Evolutionary conservation across 2,113 vertebrate genomes (phyloP), one percentile per base, ranked within the genome.

Genomic region (Tragelaphus buxtoni): DNA sequence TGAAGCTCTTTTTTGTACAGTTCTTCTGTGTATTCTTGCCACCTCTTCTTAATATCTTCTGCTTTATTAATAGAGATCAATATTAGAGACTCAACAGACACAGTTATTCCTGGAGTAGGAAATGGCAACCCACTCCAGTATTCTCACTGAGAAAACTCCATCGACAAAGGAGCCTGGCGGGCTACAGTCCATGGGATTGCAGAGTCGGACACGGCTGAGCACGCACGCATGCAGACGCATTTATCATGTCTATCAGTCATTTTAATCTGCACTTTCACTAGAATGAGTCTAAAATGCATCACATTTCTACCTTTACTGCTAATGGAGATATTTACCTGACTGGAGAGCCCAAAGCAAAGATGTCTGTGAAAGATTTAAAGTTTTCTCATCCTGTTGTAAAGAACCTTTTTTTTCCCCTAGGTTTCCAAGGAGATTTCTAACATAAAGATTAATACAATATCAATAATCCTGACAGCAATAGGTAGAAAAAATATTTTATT

Each of bases 221-320:
- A 35, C 2, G 9, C 17, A 35, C 0, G 0, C 9, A 1, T 35
- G 63, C 63, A 69, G n/a, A 35, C 0, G 1, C 17, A 35, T 20
- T 69, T 69, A 81, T 60, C 72, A 2, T 30, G 28, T 82, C 53
- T 63, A 5, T 55, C 39, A 3, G 9, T 63, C 16, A 61, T 24
- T 80, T 80, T 39, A 55, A 2, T 77, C 39, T 7, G 6, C 42
- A 13, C 58, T 56, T 69, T 65, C 13, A 13, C 20, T 45, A 80
- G 42, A 76, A 47, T 45, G 9, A 60, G 51, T 80, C 14, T 24
- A 47, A 81, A 94, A 91, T 30, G 17, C 42, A 20, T 10, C n/a
- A 14, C 30, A 2, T 65, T 56, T 85, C 42, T 45, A 56, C 13
- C 10, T 53, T 65, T 80, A 61, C 4, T 77, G 14, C 22, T 53